These are phyloP conservation scores for Lethenteron reissneri DNA, from an alignment of 2,113 vertebrate species.

Conservation along the genomic window DNA sequence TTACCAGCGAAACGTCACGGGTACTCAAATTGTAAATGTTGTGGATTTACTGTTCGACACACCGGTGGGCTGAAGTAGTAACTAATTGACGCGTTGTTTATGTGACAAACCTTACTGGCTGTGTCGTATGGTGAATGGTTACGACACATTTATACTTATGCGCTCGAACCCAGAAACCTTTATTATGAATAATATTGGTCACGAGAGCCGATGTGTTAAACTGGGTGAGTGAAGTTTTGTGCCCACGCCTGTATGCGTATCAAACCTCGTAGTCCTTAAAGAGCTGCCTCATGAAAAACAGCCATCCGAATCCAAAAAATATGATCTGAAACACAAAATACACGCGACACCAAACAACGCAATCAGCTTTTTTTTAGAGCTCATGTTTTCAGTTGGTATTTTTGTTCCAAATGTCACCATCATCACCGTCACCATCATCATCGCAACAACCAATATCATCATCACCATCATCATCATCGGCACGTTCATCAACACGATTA, in stretches of 20 bases:
- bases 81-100: too few relatives aligned
- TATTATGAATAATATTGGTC: too few relatives aligned
- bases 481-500: background rate
- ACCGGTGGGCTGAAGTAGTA: too few relatives aligned
- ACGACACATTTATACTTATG: too few relatives aligned
- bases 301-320: slow-evolving; percentile 95
- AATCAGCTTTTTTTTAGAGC: background rate
- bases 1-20: too few relatives aligned
- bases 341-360: background rate
- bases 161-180: too few relatives aligned
- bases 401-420: background rate
- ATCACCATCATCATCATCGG: background rate
- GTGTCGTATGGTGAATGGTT: too few relatives aligned
- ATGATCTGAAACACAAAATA: slow-evolving; percentile 34
- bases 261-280: slow-evolving; percentile 94
- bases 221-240: background rate
- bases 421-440: too few relatives aligned
- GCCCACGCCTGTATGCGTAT: background rate
- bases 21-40: too few relatives aligned
- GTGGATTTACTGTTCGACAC: too few relatives aligned
- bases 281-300: slow-evolving; percentile 83
- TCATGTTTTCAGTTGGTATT: background rate
- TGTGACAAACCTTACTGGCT: too few relatives aligned
- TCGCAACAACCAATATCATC: background rate
- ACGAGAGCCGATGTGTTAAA: too few relatives aligned